phyloP scores from a whole-genome alignment of 2,888 invertebrate genomes.

The Abrostola triplasia region DNA sequence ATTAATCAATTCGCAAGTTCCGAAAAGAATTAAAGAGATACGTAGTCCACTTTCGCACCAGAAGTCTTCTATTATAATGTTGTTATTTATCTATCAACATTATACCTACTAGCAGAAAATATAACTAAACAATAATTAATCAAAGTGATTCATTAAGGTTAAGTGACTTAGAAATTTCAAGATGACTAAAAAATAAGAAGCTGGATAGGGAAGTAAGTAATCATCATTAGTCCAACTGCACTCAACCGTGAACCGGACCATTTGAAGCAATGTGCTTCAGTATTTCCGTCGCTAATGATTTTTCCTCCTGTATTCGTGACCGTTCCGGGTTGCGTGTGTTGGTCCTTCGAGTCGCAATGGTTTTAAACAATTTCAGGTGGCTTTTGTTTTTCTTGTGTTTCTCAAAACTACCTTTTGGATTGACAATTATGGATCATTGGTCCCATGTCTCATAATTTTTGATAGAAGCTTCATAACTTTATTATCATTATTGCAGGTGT shows the following conservation, averaged over 20 bases:
- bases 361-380: background rate
- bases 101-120: too few species aligned
- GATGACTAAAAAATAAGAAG: conserved; percentile 15
- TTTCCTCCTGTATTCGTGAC: conserved; percentile 8
- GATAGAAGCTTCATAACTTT: too few species aligned
- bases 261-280: conserved; percentile 11
- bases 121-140: background rate
- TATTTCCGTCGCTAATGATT: conserved; percentile 15
- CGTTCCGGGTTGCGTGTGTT: background rate
- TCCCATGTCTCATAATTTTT: too few species aligned
- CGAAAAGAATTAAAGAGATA: too few species aligned
- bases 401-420: too few species aligned
- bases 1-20: too few species aligned
- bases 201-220: conserved; percentile 28
- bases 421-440: too few species aligned
- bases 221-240: conserved; percentile 29
- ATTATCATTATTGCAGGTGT: too few species aligned
- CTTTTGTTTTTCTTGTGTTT: background rate
- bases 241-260: conserved; percentile 3
- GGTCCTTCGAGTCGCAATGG: background rate
- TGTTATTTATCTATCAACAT: too few species aligned
- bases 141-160: background rate
- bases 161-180: background rate
- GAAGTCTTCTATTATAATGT: too few species aligned
- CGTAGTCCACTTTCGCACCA: too few species aligned